Evolutionary conservation across 2,797 vertebrate species (phyloP).

Genomic region (Melopsittacus undulatus): DNA sequence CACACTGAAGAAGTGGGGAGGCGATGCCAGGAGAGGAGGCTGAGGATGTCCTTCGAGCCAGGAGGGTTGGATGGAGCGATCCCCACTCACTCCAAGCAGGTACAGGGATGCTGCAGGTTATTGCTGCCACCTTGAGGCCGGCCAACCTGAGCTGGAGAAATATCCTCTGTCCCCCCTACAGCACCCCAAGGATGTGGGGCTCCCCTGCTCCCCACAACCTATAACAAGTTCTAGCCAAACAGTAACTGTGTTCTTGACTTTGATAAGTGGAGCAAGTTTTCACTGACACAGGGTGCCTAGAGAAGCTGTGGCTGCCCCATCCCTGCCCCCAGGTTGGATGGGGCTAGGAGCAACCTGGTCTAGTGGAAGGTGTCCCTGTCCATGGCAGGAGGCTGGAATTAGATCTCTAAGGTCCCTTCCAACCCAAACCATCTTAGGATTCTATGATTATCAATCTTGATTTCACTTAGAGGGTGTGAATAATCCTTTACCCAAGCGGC

Average conservation of each 20-base stretch:
- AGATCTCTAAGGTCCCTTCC: neutral
- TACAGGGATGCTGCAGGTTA: neutral
- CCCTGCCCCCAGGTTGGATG: neutral
- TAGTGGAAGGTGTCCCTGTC: neutral
- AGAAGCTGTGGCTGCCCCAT: neutral
- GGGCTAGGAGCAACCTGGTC: neutral
- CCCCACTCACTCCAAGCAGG: neutral
- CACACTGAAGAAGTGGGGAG: neutral
- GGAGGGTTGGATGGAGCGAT: neutral
- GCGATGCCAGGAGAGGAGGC: neutral
- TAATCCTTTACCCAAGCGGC: neutral
- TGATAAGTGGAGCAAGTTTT: neutral
- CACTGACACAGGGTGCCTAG: neutral
- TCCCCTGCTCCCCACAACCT: neutral
- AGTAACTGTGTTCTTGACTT: neutral
- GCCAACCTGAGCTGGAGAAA: neutral
- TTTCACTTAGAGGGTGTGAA: neutral
- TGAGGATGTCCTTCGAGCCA: neutral
- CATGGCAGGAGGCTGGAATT: neutral
- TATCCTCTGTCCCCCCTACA: neutral
- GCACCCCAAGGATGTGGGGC: neutral
- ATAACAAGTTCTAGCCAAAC: neutral
- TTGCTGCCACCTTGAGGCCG: conserved; percentile 28
- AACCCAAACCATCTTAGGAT: neutral
- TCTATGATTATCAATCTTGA: neutral